A percentile compares a stretch with the other conserved stretches of the same genome.
Evolutionary conservation across 2,797 vertebrate species (phyloP).

Genomic region (Melopsittacus undulatus): DNA sequence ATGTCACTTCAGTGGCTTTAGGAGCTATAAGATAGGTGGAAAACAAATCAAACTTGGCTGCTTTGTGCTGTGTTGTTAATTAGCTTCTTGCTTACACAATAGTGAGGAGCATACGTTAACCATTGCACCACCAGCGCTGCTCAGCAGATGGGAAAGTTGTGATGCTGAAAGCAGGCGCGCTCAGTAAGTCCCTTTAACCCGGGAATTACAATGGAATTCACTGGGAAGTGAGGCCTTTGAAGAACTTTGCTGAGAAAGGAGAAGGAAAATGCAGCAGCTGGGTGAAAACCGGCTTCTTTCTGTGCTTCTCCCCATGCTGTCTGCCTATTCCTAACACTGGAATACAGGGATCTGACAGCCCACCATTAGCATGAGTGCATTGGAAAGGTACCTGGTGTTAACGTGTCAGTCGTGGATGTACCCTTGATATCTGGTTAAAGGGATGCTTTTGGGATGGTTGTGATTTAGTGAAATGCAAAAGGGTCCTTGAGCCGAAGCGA

Average conservation of each 20-base stretch:
- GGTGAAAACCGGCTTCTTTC: not conserved
- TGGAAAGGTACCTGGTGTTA: not conserved
- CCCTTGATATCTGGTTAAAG: not conserved
- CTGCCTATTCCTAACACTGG: not conserved
- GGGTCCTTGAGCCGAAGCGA: not conserved
- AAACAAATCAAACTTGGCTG: not conserved
- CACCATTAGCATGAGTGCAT: not conserved
- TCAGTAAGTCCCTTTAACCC: not conserved
- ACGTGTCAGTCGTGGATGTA: not conserved
- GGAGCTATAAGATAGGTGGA: not conserved
- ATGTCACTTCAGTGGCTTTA: not conserved
- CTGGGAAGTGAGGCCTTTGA: not conserved
- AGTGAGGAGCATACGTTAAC: constrained; percentile 15
- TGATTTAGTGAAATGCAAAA: not conserved
- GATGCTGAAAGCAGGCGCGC: not conserved
- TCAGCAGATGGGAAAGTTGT: constrained; percentile 8
- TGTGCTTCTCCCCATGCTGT: not conserved
- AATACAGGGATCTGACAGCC: not conserved
- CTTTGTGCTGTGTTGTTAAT: constrained; percentile 30
- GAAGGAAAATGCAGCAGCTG: not conserved
- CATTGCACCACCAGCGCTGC: not conserved
- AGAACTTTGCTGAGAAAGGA: not conserved
- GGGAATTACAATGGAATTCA: not conserved
- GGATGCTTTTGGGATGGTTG: not conserved
- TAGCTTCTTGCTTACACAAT: constrained; percentile 46